Evolutionary conservation across 2,113 vertebrate species (phyloP), one percentile per base, ranked within the genome.

Genomic region (Orycteropus afer): DNA sequence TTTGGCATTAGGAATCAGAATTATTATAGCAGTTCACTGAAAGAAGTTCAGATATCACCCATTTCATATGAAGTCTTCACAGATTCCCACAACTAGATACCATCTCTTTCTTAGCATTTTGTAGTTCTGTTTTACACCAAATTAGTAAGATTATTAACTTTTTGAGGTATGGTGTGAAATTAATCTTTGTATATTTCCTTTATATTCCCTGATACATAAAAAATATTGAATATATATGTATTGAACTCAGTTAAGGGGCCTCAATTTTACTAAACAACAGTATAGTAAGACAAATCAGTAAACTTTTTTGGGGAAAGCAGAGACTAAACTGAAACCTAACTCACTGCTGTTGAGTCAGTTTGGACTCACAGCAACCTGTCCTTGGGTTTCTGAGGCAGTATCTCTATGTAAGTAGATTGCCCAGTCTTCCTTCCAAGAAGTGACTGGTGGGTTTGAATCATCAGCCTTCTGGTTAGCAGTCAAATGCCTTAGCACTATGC

Each of bases 151-250:
- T 18, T 76, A 47, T 23, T 77, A 49, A 76, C 49, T 93, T 84
- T 42, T 37, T 89, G 89, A 73, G 37, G 55, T 22, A 80, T 45
- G 27, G 57, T 79, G 17, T 91, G 17, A 53, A 89, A 89, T 89
- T 93, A 49, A 88, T 80, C 32, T 82, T 92, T 80, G 29, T 85
- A 77, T 90, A 91, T 89, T 65, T 95, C 32, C 89, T 49, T 22
- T 86, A 86, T 74, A 23, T 86, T 92, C 29, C 81, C 45, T 82
- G 40, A 47, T 37, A 77, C 29, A 61, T 69, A 79, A 67, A 86
- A 91, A 2, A 32, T 93, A 32, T 83, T 93, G 34, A 88, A 85
- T 67, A 76, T 90, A 20, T 86, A 65, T 88, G 14, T 83, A 45
- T 47, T 86, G 23, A 89, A 84, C 20, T 67, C 69, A 95, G 91